A percentile compares a stretch with the other conserved stretches of the same genome.
Evolutionary conservation across 2,888 invertebrate genomes (phyloP).

Genomic region (Toxonevra muliebris): DNA sequence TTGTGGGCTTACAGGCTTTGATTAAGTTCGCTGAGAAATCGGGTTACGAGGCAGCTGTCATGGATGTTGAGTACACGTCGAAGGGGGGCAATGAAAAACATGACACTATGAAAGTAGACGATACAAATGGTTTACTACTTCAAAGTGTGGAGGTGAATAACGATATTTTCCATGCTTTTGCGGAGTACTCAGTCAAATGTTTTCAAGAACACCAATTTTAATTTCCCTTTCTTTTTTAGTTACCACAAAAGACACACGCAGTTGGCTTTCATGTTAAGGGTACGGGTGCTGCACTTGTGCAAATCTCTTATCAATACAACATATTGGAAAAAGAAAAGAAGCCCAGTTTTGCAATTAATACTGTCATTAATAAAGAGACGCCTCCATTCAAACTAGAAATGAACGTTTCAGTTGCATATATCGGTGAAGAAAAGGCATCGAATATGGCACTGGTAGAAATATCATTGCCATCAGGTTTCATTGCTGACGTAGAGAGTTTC

Average conservation of each 20-base stretch:
- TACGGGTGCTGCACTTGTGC: slow-evolving; percentile 79
- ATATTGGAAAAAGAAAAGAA: too few species aligned
- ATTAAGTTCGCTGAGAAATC: slow-evolving; percentile 67
- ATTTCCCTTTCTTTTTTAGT: too few species aligned
- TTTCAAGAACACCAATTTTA: too few species aligned
- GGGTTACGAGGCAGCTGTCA: slow-evolving; percentile 66
- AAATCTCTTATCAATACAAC: too few species aligned
- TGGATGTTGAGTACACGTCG: slow-evolving; percentile 68
- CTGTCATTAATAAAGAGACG: slow-evolving; percentile 79
- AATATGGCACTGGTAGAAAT: slow-evolving; percentile 95
- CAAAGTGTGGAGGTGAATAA: slow-evolving; percentile 77
- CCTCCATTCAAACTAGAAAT: slow-evolving; percentile 83
- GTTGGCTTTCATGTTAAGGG: slow-evolving; percentile 82
- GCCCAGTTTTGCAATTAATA: slow-evolving; percentile 86
- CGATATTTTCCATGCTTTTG: too few species aligned
- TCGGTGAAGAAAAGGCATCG: slow-evolving; percentile 68
- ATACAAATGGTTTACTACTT: slow-evolving; percentile 81
- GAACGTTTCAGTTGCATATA: slow-evolving; percentile 80
- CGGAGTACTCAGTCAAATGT: too few species aligned
- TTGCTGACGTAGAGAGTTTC: too few species aligned
- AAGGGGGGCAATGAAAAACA: slow-evolving; percentile 56
- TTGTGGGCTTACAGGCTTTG: slow-evolving; percentile 76
- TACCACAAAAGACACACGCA: too few species aligned
- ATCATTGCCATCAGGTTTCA: slow-evolving; percentile 88
- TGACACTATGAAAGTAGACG: slow-evolving; percentile 72